Conservation (phyloP, 2,888 invertebrate genomes). For the Apodemia mormo region DNA sequence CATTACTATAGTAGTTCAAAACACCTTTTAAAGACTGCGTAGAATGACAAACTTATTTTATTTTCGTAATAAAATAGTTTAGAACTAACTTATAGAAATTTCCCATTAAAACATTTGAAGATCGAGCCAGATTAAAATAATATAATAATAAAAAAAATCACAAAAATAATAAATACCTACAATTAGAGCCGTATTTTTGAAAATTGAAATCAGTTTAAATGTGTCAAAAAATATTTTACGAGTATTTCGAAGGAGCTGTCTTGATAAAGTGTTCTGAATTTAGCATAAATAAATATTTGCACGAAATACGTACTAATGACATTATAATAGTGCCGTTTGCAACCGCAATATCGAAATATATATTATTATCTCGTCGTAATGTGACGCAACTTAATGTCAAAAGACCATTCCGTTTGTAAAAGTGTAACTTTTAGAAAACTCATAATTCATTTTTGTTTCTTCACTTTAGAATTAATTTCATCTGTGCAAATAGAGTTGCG, state of each 20-base stretch:
- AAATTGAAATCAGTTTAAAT: neutral
- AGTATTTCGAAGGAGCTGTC: neutral
- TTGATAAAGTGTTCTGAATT: neutral
- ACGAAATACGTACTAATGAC: neutral
- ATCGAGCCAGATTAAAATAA: too few species aligned
- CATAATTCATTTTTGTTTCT: neutral
- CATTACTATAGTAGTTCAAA: too few species aligned
- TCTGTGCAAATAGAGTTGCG: neutral
- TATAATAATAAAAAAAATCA: too few species aligned
- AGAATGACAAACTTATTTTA: too few species aligned
- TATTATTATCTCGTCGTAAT: neutral
- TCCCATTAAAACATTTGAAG: too few species aligned
- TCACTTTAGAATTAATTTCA: neutral
- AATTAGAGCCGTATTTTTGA: too few species aligned
- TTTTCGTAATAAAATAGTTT: too few species aligned
- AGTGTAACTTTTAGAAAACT: neutral
- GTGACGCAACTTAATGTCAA: slow-evolving; percentile 2
- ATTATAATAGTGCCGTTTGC: neutral
- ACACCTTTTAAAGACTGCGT: too few species aligned
- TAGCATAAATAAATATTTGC: slow-evolving; percentile 6
- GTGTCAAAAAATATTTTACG: neutral
- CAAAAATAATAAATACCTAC: too few species aligned
- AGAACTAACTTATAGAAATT: too few species aligned
- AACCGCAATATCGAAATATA: neutral
- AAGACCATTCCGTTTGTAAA: neutral